Base-by-base conservation (phyloP, 2,113 vertebrate genomes). In the Circaetus gallicus region DNA sequence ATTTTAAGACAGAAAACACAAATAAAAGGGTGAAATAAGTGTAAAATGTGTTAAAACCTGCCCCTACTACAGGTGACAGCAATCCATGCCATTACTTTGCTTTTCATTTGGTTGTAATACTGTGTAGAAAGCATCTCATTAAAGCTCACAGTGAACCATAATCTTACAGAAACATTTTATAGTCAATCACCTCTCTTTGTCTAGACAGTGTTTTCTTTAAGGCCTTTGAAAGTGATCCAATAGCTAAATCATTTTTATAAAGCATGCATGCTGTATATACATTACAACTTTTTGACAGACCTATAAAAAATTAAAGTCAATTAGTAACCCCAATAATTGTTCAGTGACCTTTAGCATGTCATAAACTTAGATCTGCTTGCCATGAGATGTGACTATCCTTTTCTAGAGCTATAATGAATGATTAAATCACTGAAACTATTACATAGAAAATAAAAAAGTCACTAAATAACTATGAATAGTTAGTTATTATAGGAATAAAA, bases 281-380 rank as follows among this genome's bases (percentile, higher is more conserved):
- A 61, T 47, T 94, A 62, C 21, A 95, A 69, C 26, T 81, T 97
- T 96, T 76, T 96, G 79, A 93, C 87, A 93, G 67, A 85, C n/a
- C 49, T 82, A 91, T 96, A 95, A 97, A 98, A 98, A 95, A 89
- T 97, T 95, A 67, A 97, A 97, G 90, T 95, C 93, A 96, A 90
- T 97, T 97, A 97, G 66, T 95, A 97, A 97, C 80, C 74, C 78
- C 43, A 95, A 66, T 97, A 96, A 97, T 95, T 96, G 50, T 59
- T 72, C 15, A 40, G 32, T 92, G 87, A 97, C 90, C 76, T 97
- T 96, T 93, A 79, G 13, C 69, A 84, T 76, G 72, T 55, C 71
- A 56, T 96, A 97, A 97, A 95, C 55, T 34, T 78, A 38, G 40
- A 93, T 79, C 79, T 74, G 40, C n/a, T 88, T 90, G 22, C 32